phyloP scores from a whole-genome alignment of 2,888 invertebrate genomes.

The Troides aeacus region DNA sequence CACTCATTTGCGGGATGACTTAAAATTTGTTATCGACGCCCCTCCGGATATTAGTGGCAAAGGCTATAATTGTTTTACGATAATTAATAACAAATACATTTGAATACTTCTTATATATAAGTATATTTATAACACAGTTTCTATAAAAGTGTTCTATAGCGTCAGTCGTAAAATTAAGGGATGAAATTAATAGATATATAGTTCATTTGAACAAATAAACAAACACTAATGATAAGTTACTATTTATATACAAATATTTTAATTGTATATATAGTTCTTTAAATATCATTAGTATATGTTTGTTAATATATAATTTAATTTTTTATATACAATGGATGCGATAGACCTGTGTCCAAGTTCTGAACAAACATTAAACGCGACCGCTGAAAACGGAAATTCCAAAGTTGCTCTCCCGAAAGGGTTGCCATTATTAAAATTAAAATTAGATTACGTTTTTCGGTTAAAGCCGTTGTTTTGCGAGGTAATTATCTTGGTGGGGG shows the following conservation, averaged over 20 bases:
- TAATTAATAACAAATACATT: slow-evolving; percentile 1
- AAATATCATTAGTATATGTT: too few relatives aligned
- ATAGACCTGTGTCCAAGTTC: slow-evolving; percentile 32
- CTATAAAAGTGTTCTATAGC: not conserved
- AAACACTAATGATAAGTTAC: too few relatives aligned
- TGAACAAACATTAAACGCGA: slow-evolving; percentile 41
- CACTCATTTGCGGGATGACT: slow-evolving; percentile 40
- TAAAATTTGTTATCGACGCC: slow-evolving; percentile 24
- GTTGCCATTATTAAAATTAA: slow-evolving; percentile 72
- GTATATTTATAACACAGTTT: not conserved
- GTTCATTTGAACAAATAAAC: too few relatives aligned
- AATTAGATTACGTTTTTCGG: slow-evolving; percentile 73
- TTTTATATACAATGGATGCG: slow-evolving; percentile 18
- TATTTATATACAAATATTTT: too few relatives aligned
- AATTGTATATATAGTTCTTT: too few relatives aligned
- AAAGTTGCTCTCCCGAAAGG: slow-evolving; percentile 52
- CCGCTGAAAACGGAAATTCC: slow-evolving; percentile 50
- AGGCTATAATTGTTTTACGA: not conserved
- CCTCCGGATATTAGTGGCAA: not conserved
- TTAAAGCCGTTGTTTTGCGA: slow-evolving; percentile 61
- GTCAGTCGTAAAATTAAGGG: too few relatives aligned
- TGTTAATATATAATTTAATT: not conserved
- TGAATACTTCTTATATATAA: not conserved
- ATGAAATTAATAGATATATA: too few relatives aligned
- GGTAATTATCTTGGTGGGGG: slow-evolving; percentile 63